A percentile compares a stretch with the other conserved stretches of the same genome.
phyloP scores from a whole-genome alignment of 1,140 invertebrate species.

The Zaprionus lachaisei region DNA sequence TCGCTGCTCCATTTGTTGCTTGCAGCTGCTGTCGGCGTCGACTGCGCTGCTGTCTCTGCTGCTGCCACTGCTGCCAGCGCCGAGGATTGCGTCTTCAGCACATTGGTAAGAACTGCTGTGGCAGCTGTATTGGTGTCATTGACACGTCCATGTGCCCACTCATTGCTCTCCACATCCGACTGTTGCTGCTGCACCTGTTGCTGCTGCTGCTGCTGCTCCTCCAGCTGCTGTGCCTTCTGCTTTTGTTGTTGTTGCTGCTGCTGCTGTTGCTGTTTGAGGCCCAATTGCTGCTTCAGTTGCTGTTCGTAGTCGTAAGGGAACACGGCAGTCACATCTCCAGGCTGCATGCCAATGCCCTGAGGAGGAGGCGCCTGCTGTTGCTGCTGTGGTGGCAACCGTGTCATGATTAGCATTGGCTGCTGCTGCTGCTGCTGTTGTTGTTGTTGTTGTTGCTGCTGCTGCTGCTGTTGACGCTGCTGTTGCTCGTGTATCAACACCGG shows the following conservation, averaged over 20 bases:
- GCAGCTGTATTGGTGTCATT: slow-evolving; percentile 75
- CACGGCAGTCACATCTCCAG: slow-evolving; percentile 71
- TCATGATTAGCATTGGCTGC: slow-evolving; percentile 67
- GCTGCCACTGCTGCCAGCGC: slow-evolving; percentile 9
- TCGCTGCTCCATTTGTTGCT: slow-evolving; percentile 80
- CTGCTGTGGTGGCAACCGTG: slow-evolving; percentile 53
- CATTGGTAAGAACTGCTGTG: slow-evolving; percentile 71
- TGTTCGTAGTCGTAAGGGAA: slow-evolving; percentile 76
- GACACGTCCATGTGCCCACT: slow-evolving; percentile 59
- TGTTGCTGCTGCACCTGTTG: slow-evolving; percentile 17
- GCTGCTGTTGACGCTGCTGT: slow-evolving; percentile 60
- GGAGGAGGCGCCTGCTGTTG: slow-evolving; percentile 49
- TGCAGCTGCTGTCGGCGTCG: slow-evolving; percentile 40
- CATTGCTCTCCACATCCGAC: slow-evolving; percentile 53
- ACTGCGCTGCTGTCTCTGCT: background rate
- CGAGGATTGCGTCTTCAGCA: slow-evolving; percentile 63
- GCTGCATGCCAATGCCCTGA: slow-evolving; percentile 73
- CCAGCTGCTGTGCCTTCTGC: slow-evolving; percentile 46
- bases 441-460: slow-evolving; percentile 51
- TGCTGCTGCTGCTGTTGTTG: slow-evolving; percentile 61
- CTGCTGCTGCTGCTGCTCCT: slow-evolving; percentile 30
- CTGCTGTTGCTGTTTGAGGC: slow-evolving; percentile 52
- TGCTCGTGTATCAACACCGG: slow-evolving; percentile 64
- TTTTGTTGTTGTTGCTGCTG: slow-evolving; percentile 54
- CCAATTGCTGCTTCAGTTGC: slow-evolving; percentile 71